Evolutionary conservation across 2,113 vertebrate genomes (phyloP).

Genomic region (Sinocyclocheilus anshuiensis): DNA sequence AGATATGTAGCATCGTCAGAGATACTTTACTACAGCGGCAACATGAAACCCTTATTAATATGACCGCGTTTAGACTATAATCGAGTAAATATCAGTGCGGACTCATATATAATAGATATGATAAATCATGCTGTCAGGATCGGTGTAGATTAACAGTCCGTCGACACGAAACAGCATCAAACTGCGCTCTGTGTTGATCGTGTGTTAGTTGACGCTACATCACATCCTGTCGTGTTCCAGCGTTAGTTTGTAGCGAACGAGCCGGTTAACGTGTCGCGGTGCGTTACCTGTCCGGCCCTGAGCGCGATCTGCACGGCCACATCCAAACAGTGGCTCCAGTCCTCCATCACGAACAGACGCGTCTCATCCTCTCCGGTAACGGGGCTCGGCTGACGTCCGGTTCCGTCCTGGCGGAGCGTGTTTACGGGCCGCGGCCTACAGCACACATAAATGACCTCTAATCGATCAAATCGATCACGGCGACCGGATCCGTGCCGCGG

Average conservation of each 20-base stretch:
- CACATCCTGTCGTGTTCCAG: not conserved
- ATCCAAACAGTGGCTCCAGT: conserved; percentile 61
- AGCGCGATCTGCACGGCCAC: conserved; percentile 57
- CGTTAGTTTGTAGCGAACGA: not conserved
- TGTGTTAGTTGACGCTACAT: not conserved
- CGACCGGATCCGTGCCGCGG: not conserved
- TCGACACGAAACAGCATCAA: too few relatives aligned
- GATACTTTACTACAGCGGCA: not conserved
- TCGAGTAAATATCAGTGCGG: too few relatives aligned
- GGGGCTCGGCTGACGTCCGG: too few relatives aligned
- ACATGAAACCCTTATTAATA: not conserved
- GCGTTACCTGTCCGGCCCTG: conserved; percentile 60
- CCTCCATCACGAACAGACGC: conserved; percentile 24
- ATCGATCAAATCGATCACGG: not conserved
- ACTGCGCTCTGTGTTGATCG: not conserved
- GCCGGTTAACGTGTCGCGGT: not conserved
- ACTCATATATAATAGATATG: too few relatives aligned
- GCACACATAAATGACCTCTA: not conserved
- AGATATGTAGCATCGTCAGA: not conserved
- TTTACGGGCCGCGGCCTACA: not conserved
- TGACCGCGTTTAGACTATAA: too few relatives aligned
- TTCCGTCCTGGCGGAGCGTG: too few relatives aligned
- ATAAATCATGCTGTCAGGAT: too few relatives aligned
- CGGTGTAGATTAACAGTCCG: too few relatives aligned
- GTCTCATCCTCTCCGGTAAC: too few relatives aligned